These are phyloP conservation scores for Tretioscincus oriximinensis DNA, from an alignment of 2,113 vertebrate species.

Conservation along the genomic window DNA sequence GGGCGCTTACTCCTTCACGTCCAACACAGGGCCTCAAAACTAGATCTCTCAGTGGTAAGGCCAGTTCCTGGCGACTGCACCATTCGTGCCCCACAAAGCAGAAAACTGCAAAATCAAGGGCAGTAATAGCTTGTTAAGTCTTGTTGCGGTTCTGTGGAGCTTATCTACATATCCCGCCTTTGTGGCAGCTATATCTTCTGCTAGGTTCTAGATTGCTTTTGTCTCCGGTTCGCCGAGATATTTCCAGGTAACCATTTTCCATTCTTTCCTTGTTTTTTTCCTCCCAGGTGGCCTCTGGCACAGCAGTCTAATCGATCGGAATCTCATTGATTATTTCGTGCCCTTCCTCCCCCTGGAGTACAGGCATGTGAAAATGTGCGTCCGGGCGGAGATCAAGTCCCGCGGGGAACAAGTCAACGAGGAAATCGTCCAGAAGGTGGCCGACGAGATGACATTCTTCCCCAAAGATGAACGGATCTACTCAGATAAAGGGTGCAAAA, in stretches of 20 bases:
- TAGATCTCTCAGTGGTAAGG: no score
- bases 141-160: no score
- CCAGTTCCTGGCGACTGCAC: no score
- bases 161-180: no score
- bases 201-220: no score
- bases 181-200: no score
- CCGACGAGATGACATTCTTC: conserved; percentile 84
- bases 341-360: conserved; percentile 94
- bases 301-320: conserved; percentile 87
- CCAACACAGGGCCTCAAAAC: no score
- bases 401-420: conserved; percentile 43
- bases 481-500: conserved; percentile 93
- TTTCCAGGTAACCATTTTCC: background rate
- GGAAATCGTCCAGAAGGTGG: conserved; percentile 72
- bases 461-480: conserved; percentile 85
- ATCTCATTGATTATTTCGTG: conserved; percentile 93
- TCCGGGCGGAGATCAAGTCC: conserved; percentile 79
- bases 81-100: no score
- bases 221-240: no score
- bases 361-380: conserved; percentile 84
- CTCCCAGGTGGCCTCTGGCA: conserved; percentile 89
- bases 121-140: no score
- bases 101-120: no score
- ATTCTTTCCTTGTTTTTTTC: background rate
- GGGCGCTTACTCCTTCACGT: no score